Evolutionary conservation across 2,888 invertebrate species (phyloP), one percentile per base, ranked within the genome.

Genomic region (Torymus aiolomorphi): DNA sequence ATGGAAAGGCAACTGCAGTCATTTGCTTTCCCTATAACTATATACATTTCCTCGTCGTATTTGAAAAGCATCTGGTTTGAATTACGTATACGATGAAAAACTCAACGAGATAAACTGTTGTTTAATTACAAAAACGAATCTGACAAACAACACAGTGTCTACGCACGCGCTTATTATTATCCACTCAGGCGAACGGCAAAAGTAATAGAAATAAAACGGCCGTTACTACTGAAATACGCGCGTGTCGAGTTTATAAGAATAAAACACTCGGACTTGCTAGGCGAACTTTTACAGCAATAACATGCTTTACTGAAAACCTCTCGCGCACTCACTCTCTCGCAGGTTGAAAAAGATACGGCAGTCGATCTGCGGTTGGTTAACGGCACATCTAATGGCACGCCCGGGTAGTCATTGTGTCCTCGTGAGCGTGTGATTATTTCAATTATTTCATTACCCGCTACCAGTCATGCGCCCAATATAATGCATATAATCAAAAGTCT

Each of bases 361-460:
- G 51, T 16, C 56, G 24, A 24, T 31, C 54, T 62, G 24, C 18
- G 31, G 54, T 62, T 62, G 62, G 24, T 76, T 42, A 71, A 59
- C 75, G 66, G 24, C 59, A 69, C 80, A 76, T 80, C 83, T 84
- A 85, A 84, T 83, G 82, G 82, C 84, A 83, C 82, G 83, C 80
- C 31, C 31, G 80, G 83, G 82, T 82, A 83, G 84, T 85, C 83
- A 83, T 85, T 84, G 86, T 84, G 86, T 49, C 70, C 63, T 24
- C 2, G 12, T 51, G 80, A 84, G 83, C 84, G 83, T 87, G 85
- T 86, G 87, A 87, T 89, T 89, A 88, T 88, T 88, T 87, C 88
- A 87, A 87, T 89, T 89, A 89, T 88, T 89, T 88, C 86, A 89
- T 88, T 89, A 88, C 86, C 84, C 67, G 77, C 65, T 77, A 71